These are phyloP conservation scores for Cryptomyrus ogoouensis DNA, from an alignment of 2,113 vertebrate genomes.

Conservation along the genomic window DNA sequence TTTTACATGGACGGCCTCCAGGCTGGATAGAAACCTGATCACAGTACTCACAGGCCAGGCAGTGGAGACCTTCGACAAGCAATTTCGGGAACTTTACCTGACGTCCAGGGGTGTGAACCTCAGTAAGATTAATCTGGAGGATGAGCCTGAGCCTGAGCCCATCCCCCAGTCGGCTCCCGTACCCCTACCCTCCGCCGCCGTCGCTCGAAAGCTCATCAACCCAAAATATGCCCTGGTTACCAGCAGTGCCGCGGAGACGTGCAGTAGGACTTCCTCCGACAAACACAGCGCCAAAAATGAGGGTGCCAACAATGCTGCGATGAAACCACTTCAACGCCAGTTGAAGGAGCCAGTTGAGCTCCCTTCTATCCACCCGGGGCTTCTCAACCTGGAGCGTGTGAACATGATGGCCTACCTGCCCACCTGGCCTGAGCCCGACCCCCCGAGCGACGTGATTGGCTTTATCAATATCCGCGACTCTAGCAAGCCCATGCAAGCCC, in stretches of 20 bases:
- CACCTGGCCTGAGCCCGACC: slow-evolving; percentile 89
- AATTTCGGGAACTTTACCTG: slow-evolving; percentile 89
- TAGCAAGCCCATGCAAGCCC: slow-evolving; percentile 56
- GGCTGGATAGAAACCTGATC: slow-evolving; percentile 87
- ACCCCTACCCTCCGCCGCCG: slow-evolving; percentile 55
- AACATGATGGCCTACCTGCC: slow-evolving; percentile 90
- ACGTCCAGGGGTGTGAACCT: slow-evolving; percentile 80
- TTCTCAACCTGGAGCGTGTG: slow-evolving; percentile 76
- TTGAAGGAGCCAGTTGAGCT: slow-evolving; percentile 37
- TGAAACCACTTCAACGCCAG: slow-evolving; percentile 40
- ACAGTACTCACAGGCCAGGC: slow-evolving; percentile 86
- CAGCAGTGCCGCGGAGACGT: slow-evolving; percentile 58
- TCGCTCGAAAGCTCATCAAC: slow-evolving; percentile 84
- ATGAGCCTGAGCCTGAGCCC: slow-evolving; percentile 75
- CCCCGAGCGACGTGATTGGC: slow-evolving; percentile 84
- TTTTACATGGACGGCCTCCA: slow-evolving; percentile 89
- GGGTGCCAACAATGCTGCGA: slow-evolving; percentile 47
- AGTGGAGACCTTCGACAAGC: slow-evolving; percentile 85
- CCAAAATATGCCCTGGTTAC: slow-evolving; percentile 88
- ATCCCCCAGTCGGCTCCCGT: slow-evolving; percentile 49
- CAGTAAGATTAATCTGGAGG: slow-evolving; percentile 69
- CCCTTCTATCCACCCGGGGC: slow-evolving; percentile 70
- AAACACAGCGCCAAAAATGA: slow-evolving; percentile 61
- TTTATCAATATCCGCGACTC: slow-evolving; percentile 87
- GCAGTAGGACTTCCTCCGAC: slow-evolving; percentile 64